Evolutionary conservation across 2,797 vertebrate genomes (phyloP).

Genomic region (Leuciscus waleckii): DNA sequence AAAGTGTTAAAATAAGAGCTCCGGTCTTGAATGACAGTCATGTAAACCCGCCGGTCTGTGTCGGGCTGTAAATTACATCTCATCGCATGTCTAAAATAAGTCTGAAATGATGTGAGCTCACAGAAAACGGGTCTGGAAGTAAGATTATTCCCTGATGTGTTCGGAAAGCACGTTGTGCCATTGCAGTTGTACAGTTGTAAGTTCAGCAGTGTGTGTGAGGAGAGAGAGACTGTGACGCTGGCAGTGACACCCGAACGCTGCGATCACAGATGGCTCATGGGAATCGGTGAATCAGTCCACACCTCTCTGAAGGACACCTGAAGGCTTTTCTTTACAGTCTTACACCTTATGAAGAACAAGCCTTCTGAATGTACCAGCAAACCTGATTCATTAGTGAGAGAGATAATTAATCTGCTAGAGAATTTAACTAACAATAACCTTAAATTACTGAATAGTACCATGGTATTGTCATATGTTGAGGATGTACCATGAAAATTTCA

Average conservation of each 20-base stretch:
- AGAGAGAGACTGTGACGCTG: conserved; percentile 1
- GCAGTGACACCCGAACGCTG: neutral
- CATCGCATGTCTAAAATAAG: too few species aligned
- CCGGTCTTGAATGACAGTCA: neutral
- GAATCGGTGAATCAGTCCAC: conserved; percentile 18
- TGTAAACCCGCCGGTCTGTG: neutral
- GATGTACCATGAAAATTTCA: neutral
- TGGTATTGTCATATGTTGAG: neutral
- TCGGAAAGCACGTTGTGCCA: neutral
- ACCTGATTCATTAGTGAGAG: conserved; percentile 6
- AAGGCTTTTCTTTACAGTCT: conserved; percentile 6
- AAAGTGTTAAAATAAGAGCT: neutral
- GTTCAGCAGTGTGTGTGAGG: conserved; percentile 14
- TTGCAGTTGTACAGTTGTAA: conserved; percentile 13
- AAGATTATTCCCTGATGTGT: neutral
- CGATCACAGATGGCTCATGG: conserved; percentile 55
- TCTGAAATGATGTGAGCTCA: neutral
- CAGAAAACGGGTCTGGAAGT: neutral
- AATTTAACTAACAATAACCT: neutral
- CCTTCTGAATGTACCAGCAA: conserved; percentile 21
- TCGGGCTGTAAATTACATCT: too few species aligned
- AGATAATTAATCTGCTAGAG: conserved; percentile 6
- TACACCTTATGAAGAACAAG: neutral
- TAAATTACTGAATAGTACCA: neutral
- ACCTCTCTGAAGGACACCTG: conserved; percentile 35